Conservation (phyloP, 2,797 vertebrate genomes). For the Aulostomus chinensis region DNA sequence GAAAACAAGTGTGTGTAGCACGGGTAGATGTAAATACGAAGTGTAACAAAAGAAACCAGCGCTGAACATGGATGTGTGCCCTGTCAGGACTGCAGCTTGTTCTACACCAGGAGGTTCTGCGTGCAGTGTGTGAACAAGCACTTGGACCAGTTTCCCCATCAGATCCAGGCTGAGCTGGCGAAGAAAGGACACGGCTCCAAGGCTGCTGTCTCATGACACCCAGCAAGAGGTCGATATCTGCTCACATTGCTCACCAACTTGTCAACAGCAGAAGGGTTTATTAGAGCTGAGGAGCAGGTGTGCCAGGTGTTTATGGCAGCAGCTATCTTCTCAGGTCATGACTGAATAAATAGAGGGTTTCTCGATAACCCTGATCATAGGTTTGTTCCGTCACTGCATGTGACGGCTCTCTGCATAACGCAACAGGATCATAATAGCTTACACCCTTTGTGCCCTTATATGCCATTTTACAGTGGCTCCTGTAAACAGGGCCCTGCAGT, state of each 20-base stretch:
- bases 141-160: slow-evolving; percentile 84
- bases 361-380: no score
- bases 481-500: no score
- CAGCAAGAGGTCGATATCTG: slow-evolving; percentile 3
- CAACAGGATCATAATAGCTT: no score
- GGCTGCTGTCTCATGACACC: slow-evolving; percentile 42
- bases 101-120: slow-evolving; percentile 91
- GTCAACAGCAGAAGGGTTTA: slow-evolving; percentile 5
- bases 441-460: no score
- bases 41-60: background rate
- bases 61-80: background rate
- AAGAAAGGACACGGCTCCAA: slow-evolving; percentile 77
- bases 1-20: no score
- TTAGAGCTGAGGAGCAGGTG: slow-evolving; percentile 15
- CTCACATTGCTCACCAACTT: slow-evolving; percentile 1
- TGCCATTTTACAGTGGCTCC: no score
- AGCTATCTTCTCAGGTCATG: no score
- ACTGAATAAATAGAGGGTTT: no score
- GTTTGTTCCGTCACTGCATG: no score
- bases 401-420: no score
- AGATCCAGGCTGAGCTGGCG: slow-evolving; percentile 84
- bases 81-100: slow-evolving; percentile 89
- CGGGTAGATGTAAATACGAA: no score
- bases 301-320: background rate
- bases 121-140: slow-evolving; percentile 84